Base-by-base conservation (phyloP, 2,797 vertebrate genomes). In the Acanthis flammea region DNA sequence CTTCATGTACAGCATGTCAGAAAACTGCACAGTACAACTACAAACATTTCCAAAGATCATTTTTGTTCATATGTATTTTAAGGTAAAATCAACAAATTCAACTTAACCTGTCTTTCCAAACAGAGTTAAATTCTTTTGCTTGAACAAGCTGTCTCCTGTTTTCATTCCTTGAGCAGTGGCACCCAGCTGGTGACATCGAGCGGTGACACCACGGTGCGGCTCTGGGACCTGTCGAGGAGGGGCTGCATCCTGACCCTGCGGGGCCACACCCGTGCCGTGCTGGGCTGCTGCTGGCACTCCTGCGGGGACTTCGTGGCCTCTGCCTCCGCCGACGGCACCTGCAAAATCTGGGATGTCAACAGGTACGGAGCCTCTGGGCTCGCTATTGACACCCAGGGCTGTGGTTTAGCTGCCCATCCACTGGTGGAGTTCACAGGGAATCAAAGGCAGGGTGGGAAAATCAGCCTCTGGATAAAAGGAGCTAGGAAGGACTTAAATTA, bases 251-350 rank as follows among this genome's bases (percentile, higher is more conserved):
- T 98, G 76, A 98, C 97, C 44, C 95, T 98, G 22, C 95, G 97
- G 76, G 98, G 98, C 30, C 98, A 98, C 35, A 76, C 28, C 18
- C 96, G 95, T 0, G 91, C 97, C 6, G 96, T 97, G 2, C 97
- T 95, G 94, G 96, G 95, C 76, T 98, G 98, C 93, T 97, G 97
- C 0, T 99, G 98, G 97, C 98, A 98, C 88, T 97, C 97, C 2
- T 97, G 97, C 4, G 98, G 98, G 2, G 96, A 98, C 92, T 98
- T 98, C n/a, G 94, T 99, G 86, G 98, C 98, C 19, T 99, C 99
- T 58, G 98, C 98, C 60, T 99, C 98, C 7, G 67, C 97, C 54
- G 98, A 99, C 72, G 97, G 88, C 63, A 99, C 98, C 1, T 94
- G 97, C 63, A 97, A 98, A 96, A 97, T 99, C 92, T 98, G 98